Evolutionary conservation across 1,140 invertebrate species (phyloP), one percentile per base, ranked within the genome.

Genomic region (Geopemphigus sp.): DNA sequence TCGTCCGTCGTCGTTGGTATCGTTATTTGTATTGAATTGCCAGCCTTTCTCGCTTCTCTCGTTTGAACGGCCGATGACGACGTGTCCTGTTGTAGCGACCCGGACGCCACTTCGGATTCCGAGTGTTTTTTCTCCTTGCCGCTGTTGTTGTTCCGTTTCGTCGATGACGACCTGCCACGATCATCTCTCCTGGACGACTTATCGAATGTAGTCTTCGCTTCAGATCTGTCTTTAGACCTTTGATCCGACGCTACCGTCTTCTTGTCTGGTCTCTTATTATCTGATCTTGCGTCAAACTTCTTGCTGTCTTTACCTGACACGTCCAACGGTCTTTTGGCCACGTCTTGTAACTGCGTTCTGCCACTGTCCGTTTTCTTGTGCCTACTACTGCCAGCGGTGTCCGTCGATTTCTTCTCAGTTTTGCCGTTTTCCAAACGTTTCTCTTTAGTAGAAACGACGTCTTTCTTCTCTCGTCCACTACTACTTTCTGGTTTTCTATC

Each of bases 21-120:
- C 12, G 82, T 83, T 14, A 83, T 80, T 50, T 83, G 82, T 47
- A 83, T 81, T 15, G 82, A 82, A 26, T 80, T 72, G 17, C 82
- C 82, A 14, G 80, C 61, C 70, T 82, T 83, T 56, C 82, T 80
- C 24, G 82, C 82, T 76, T 83, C 82, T 74, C 82, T 81, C 10
- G 32, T 8, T 8, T 82, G 39, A 22, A 53, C 80, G 66, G 81
- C 73, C 54, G 11, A 53, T 19, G 53, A 59, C 32, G 32, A 39
- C 32, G 32, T 39, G 45, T 81, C 80, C 8, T 39, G 32, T 8
- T 39, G 32, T 4, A 39, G 32, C 32, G 32, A 39, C 32, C 32
- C 32, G 32, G 32, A 45, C 14, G 61, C 47, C 39, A 66, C 5
- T 26, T 78, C 74, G 12, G 68, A 54, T n/a, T 72, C 68, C 5